Evolutionary conservation across 1,140 invertebrate species (phyloP).

Genomic region (Eufriesea mexicana): DNA sequence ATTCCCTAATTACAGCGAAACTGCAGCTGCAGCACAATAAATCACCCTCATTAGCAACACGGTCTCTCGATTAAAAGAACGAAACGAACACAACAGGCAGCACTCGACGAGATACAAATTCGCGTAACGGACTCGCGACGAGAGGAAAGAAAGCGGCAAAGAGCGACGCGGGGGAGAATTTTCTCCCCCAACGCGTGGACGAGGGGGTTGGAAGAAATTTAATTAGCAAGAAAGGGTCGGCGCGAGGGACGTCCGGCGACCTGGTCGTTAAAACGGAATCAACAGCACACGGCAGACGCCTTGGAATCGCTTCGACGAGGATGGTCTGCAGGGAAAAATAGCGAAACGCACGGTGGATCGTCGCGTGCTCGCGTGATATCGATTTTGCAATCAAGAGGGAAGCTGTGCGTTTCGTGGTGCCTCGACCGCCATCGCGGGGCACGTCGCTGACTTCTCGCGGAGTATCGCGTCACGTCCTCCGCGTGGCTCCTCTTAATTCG

Average conservation of each 20-base stretch:
- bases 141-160: background rate
- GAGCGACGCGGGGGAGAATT: background rate
- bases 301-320: background rate
- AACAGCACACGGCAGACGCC: background rate
- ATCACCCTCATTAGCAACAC: background rate
- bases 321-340: background rate
- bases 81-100: background rate
- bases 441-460: constrained; percentile 40
- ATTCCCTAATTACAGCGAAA: background rate
- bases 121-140: background rate
- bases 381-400: constrained; percentile 66
- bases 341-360: background rate
- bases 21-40: background rate
- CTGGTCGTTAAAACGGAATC: background rate
- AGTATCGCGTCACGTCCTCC: constrained; percentile 8
- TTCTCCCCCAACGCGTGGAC: background rate
- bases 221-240: background rate
- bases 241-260: background rate
- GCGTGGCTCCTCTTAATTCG: background rate
- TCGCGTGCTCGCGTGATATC: constrained; percentile 52
- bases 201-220: background rate
- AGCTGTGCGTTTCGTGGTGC: constrained; percentile 32
- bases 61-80: background rate
- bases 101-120: background rate
- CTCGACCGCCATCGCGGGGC: background rate